Base-by-base conservation (phyloP, 2,888 invertebrate species). In the Chironomus tentans region DNA sequence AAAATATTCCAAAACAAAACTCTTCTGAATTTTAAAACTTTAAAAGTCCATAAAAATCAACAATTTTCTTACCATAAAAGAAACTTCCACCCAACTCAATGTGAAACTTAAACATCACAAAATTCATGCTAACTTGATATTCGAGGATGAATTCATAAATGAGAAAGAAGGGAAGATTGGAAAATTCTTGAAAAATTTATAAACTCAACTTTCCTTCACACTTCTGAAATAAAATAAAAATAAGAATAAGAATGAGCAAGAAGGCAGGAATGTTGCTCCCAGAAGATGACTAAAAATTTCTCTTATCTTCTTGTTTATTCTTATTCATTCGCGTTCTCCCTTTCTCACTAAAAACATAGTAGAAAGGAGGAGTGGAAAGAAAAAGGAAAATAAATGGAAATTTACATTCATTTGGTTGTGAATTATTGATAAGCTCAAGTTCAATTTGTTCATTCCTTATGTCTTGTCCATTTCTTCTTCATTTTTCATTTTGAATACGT, bases 371-470 rank as follows among this genome's bases (percentile, higher is more conserved):
- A 56, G 56, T 56, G 56, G 56, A 18, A 56, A 5, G 56, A 7
- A 56, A 18, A 7, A 38, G 38, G 38, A 38, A 38, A 38, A 38
- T 38, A 38, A 38, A 38, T 38, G 46, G 47, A 70, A 70, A 70
- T 70, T 70, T 47, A 24, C 56, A 70, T 70, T 70, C 70, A 70
- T 70, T 70, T 48, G 28, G 18, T 70, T 22, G 21, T 70, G 50
- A 70, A 70, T 70, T 70, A 70, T 70, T 70, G 48, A 70, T 70
- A 70, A 70, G 48, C 70, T 70, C 70, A 70, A 70, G 70, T 70
- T 70, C 70, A 70, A 70, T 70, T 70, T 70, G 56, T 18, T 56
- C 50, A 56, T 48, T 70, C 56, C 22, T 70, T 50, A 50, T 70
- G 47, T 46, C 22, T 56, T 56, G 56, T 56, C 56, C 56, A 56